These are phyloP conservation scores for Leucozona laternaria DNA, from an alignment of 2,888 invertebrate species.

Conservation along the genomic window DNA sequence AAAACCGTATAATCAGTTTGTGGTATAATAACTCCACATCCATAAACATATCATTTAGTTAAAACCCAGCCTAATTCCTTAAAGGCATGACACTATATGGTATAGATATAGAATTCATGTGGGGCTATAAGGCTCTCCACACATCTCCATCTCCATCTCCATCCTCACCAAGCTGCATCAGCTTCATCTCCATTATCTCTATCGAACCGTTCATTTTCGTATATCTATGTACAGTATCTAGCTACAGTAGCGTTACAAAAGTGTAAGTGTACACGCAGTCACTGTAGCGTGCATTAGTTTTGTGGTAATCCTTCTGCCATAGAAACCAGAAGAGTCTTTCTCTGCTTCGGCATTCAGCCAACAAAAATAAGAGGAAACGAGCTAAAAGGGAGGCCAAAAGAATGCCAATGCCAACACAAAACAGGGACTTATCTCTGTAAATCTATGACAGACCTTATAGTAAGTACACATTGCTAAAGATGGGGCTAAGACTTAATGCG, in stretches of 20 bases:
- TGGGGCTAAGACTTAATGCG: slow-evolving; percentile 42
- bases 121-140: slow-evolving; percentile 10
- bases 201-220: slow-evolving; percentile 42
- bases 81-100: slow-evolving; percentile 49
- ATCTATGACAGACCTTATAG: slow-evolving; percentile 57
- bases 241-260: slow-evolving; percentile 59
- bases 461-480: slow-evolving; percentile 17
- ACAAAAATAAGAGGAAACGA: slow-evolving; percentile 42
- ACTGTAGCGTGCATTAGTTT: slow-evolving; percentile 69
- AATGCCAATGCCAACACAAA: slow-evolving; percentile 62
- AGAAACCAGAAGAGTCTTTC: slow-evolving; percentile 64
- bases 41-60: slow-evolving; percentile 76
- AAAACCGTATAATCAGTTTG: slow-evolving; percentile 75
- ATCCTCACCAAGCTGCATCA: slow-evolving; percentile 32
- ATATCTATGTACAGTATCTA: neutral
- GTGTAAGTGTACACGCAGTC: slow-evolving; percentile 58
- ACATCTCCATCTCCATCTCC: neutral
- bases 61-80: slow-evolving; percentile 71
- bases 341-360: slow-evolving; percentile 44
- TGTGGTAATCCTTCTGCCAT: slow-evolving; percentile 68
- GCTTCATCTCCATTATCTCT: slow-evolving; percentile 39
- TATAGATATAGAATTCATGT: neutral
- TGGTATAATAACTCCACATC: slow-evolving; percentile 74
- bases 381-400: slow-evolving; percentile 33
- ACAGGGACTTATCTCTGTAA: slow-evolving; percentile 67